Evolutionary conservation across 2,797 vertebrate species (phyloP).

Genomic region (Chiropotes sagulatus): DNA sequence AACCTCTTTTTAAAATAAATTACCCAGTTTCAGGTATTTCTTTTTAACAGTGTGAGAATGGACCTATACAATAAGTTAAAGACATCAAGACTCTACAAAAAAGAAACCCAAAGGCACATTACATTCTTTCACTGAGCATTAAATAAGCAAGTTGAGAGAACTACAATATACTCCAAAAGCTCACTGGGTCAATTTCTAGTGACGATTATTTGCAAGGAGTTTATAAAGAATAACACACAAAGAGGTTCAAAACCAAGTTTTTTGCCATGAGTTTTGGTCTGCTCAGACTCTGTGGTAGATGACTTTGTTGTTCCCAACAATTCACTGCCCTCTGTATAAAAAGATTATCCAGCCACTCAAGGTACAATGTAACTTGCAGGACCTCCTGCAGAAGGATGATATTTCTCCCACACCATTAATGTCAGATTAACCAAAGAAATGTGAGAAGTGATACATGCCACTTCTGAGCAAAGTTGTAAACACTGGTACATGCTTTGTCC

Average conservation of each 20-base stretch:
- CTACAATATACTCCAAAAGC: conserved; percentile 46
- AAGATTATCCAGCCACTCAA: not conserved
- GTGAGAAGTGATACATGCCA: not conserved
- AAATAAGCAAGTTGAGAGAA: conserved; percentile 15
- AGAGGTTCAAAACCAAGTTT: not conserved
- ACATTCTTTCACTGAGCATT: not conserved
- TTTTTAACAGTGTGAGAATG: too few species aligned
- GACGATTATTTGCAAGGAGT: not conserved
- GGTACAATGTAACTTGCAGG: not conserved
- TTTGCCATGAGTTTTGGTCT: not conserved
- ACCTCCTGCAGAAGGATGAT: not conserved
- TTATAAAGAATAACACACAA: not conserved
- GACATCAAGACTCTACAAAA: not conserved
- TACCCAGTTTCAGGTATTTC: too few species aligned
- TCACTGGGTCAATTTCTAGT: conserved; percentile 4
- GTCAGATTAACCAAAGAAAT: not conserved
- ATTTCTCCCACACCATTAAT: not conserved
- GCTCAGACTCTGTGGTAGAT: not conserved
- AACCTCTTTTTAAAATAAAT: too few species aligned
- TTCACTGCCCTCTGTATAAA: not conserved
- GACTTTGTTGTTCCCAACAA: not conserved
- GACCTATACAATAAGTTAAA: not conserved
- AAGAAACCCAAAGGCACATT: not conserved
- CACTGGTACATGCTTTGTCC: not conserved
- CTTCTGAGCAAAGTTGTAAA: not conserved